Base-by-base conservation (phyloP, 2,888 invertebrate species). In the Oscheius myriophilus region DNA sequence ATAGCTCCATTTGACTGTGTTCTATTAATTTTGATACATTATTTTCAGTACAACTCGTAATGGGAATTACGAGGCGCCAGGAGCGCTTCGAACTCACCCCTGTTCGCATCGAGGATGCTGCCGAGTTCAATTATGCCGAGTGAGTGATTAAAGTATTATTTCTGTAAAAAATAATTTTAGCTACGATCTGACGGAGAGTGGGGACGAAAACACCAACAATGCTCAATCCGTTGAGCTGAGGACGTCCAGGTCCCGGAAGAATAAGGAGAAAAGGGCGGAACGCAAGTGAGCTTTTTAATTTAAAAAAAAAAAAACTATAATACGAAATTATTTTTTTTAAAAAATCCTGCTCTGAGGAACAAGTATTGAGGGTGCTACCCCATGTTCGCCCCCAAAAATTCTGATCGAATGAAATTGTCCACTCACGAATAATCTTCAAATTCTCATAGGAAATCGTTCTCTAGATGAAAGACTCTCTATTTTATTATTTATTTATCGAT, bases 91-190 rank as follows among this genome's bases (percentile, higher is more conserved):
- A 64, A 14, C 75, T 74, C 41, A 25, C 68, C 4, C 75, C 79
- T 41, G 70, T 77, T 61, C 81, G 80, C 23, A 70, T 84, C 51
- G 79, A 82, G 64, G 80, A 84, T 21, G 51, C 21, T 16, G 77
- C 69, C 26, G 71, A 69, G 2, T 70, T 79, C 68, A 74, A 78
- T 53, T 84, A 82, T 71, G 75, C 71, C 16, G 81, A 85, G 84
- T 84, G 55, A 64, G 75, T 67, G 41, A 68, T 18, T 14, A 42
- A 64, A n/a, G 67, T 57, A 25, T 61, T 54, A 43, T 45, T 55
- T 62, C 3, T 23, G 16, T 59, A 12, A 21, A 25, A 53, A 7
- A 45, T 18, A 18, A 14, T 73, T 77, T 33, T 67, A 79, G 79
- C 66, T 79, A 71, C 42, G 79, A 77, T 23, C 64, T 77, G 25